Evolutionary conservation across 64 coral and sea anemone species (phyloP).

Genomic region (Platygyra sinensis): DNA sequence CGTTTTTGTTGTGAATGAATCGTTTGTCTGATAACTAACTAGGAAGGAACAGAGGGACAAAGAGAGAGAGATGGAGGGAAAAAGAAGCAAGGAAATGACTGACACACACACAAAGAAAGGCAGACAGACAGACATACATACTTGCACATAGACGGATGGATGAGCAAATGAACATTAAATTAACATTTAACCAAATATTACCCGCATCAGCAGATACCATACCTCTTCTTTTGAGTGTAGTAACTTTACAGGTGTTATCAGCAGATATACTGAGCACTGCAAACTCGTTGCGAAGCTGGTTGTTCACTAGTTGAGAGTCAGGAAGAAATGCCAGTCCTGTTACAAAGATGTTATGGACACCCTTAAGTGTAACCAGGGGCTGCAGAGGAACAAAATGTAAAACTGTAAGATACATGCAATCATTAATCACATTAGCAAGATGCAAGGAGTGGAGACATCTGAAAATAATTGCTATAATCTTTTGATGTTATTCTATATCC

Average conservation of each 20-base stretch:
- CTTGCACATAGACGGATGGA: too few relatives aligned
- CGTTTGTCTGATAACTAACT: too few relatives aligned
- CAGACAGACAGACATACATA: too few relatives aligned
- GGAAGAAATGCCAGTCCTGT: conserved; percentile 91
- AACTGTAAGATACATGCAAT: background rate
- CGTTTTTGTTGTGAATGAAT: too few relatives aligned
- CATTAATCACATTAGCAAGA: too few relatives aligned
- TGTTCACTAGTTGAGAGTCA: conserved; percentile 68
- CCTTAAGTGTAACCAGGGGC: conserved; percentile 76
- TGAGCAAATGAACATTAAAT: too few relatives aligned
- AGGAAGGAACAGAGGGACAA: too few relatives aligned
- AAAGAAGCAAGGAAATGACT: too few relatives aligned
- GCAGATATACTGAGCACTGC: conserved; percentile 95
- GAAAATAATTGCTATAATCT: too few relatives aligned
- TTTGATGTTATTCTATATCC: too few relatives aligned
- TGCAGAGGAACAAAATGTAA: conserved; percentile 37
- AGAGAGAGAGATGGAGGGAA: background rate
- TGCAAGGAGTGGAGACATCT: too few relatives aligned
- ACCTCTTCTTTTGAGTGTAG: conserved; percentile 86
- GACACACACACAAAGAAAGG: conserved; percentile 1
- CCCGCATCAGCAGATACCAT: background rate
- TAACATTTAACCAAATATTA: too few relatives aligned
- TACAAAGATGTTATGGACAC: conserved; percentile 97
- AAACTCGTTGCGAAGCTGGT: conserved; percentile 82
- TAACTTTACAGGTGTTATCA: conserved; percentile 94